Evolutionary conservation across 2,113 vertebrate species (phyloP), one percentile per base, ranked within the genome.

Genomic region (Blennius ocellaris): DNA sequence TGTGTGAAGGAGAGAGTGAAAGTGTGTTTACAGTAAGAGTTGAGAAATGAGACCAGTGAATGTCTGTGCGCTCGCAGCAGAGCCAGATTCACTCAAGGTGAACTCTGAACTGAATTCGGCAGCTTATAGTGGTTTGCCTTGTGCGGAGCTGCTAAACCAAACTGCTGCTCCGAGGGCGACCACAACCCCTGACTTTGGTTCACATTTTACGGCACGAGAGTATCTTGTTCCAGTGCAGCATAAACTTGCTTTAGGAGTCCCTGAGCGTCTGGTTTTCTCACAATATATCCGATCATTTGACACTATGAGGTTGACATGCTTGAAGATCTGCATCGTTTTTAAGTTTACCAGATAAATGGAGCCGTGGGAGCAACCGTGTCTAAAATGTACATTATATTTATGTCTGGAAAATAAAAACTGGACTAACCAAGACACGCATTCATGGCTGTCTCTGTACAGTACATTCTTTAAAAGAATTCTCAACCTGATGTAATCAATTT

Each of bases 51-150:
- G 70, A 77, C 62, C 69, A 56, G 38, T 56, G 48, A 55, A 62
- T 5, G 10, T 57, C 61, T 62, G 76, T 58, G 41, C 57, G 55
- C 51, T n/a, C 9, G 47, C 12, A 78, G 14, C 57, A 54, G 30
- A 76, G 76, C 80, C 74, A 80, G 17, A 79, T 58, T 65, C 58
- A 61, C 30, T 81, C 72, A 74, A 81, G 69, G 86, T 87, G 78
- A 86, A 81, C 68, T 48, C 60, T 30, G 58, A 54, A 47, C 56
- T 51, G 71, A 83, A 74, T 77, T 85, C 54, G 69, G 41, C 47
- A 68, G 51, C 47, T 53, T 45, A 50, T 36, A 69, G 72, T 0
- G 7, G 70, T 78, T 73, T 52, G 15, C 66, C 56, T 58, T 16
- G 5, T 68, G 55, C 62, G 60, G 63, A 61, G 72, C 67, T 40